Evolutionary conservation across 1,140 invertebrate genomes (phyloP), one percentile per base, ranked within the genome.

Genomic region (Aphidius gifuensis): DNA sequence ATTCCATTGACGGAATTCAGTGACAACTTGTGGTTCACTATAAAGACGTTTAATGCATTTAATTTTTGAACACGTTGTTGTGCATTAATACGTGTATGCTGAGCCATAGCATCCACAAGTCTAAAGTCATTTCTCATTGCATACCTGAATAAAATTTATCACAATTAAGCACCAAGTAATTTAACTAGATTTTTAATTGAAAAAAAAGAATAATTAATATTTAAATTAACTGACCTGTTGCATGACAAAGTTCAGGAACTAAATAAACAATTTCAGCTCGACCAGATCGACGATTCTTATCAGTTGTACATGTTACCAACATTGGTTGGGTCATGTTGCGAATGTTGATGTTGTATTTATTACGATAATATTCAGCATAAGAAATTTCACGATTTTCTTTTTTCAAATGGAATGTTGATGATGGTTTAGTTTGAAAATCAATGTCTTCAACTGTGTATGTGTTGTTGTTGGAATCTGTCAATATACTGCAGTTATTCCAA

Each of bases 381-480:
- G 85, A 80, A 3, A 88, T 85, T 48, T 82, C 55, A 21, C 16
- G 38, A 9, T 47, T 47, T 42, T 62, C 84, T 67, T 83, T 76
- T 43, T 82, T 83, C 38, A 82, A 83, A 44, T 83, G 73, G 76
- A 98, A 97, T 1, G 84, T 89, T 1, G 83, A 82, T 7, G 60
- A 71, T 0, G 94, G 93, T 44, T 74, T 88, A 62, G 85, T 80
- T 6, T 84, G 77, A 78, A 90, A 96, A 53, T 88, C 85, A 48
- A 98, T 88, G 68, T 96, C 92, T 75, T 95, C 90, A 40, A 98
- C 80, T 45, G 84, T 76, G 64, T 92, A 92, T 1, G 87, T 90
- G 68, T 86, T 86, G 60, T 91, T 90, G 66, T 92, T 92, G 69
- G 92, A 92, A 60, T 65, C 83, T 3, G 88, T 90, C 60, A 90